These are phyloP conservation scores for Petroica traversi DNA, from an alignment of 2,113 vertebrate species.

Conservation along the genomic window DNA sequence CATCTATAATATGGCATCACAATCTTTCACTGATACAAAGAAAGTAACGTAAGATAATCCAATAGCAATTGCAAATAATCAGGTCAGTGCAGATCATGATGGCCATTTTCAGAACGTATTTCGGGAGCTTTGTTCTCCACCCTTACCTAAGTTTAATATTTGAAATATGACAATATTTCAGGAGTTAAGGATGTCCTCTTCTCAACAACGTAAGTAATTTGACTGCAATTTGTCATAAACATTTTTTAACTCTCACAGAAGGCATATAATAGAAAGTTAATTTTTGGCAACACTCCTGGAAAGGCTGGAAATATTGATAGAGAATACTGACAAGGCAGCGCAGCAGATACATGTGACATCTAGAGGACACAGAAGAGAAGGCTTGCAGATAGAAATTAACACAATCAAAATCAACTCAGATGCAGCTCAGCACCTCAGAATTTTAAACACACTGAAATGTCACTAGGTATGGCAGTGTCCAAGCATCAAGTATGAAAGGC, in stretches of 20 bases:
- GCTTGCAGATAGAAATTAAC: not conserved
- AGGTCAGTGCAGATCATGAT: not conserved
- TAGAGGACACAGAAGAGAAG: not conserved
- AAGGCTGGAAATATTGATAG: not conserved
- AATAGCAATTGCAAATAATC: not conserved
- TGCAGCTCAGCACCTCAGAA: not conserved
- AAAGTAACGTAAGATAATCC: not conserved
- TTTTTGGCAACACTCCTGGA: not conserved
- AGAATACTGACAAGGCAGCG: not conserved
- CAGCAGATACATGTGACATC: not conserved
- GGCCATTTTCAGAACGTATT: not conserved
- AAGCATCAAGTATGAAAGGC: not conserved
- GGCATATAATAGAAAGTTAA: not conserved
- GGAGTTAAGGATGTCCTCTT: not conserved
- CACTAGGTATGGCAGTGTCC: not conserved
- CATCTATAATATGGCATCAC: not conserved
- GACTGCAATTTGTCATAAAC: not conserved
- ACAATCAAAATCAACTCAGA: not conserved
- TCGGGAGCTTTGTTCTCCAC: not conserved
- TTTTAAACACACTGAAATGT: not conserved
- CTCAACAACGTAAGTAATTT: not conserved
- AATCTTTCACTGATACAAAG: not conserved
- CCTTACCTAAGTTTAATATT: not conserved
- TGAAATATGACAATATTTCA: not conserved
- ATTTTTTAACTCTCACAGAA: not conserved